Evolutionary conservation across 2,888 invertebrate species (phyloP), one percentile per base, ranked within the genome.

Genomic region (Cactoblastis cactorum): DNA sequence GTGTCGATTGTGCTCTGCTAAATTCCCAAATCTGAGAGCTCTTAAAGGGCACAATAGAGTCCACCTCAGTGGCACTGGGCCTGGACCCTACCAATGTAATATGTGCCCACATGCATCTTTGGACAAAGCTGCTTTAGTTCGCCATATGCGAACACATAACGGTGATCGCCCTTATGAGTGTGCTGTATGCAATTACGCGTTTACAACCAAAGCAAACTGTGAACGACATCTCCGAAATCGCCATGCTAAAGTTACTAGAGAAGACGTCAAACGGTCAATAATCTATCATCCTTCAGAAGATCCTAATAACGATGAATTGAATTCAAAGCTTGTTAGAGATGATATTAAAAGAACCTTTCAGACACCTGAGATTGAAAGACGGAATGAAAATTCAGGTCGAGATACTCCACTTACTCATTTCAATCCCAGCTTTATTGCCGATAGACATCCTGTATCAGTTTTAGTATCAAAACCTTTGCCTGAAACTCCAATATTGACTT

Each of bases 141-240:
- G 97, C 15, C 98, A 98, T 71, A 94, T 98, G 92, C 91, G 98
- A 38, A 96, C 96, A 0, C 98, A 98, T 83, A 98, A 97, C 71
- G 98, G 98, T 0, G 98, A 98, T 67, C 91, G 98, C 9, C 98
- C 98, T 0, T 98, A 96, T 74, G 97, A 97, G 77, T 98, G 98
- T 73, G 94, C 95, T 0, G 92, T 98, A n/a, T 98, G 98, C 80
- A 96, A 96, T 70, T 98, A 97, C 72, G 97, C 98, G 1, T 98
- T 98, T 80, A 98, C 98, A 19, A 98, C 98, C 0, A 98, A 98
- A 86, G 98, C 98, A 1, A 98, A 98, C 75, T 98, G 98, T 77
- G 98, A 98, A 83, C 91, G 98, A 4, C 98, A 98, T 78, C 91
- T 98, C 64, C 91, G 97, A 58, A 98, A 98, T 77, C 92, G 97